Conservation (phyloP, 2,888 invertebrate genomes). For the Phyllotreta striolata region DNA sequence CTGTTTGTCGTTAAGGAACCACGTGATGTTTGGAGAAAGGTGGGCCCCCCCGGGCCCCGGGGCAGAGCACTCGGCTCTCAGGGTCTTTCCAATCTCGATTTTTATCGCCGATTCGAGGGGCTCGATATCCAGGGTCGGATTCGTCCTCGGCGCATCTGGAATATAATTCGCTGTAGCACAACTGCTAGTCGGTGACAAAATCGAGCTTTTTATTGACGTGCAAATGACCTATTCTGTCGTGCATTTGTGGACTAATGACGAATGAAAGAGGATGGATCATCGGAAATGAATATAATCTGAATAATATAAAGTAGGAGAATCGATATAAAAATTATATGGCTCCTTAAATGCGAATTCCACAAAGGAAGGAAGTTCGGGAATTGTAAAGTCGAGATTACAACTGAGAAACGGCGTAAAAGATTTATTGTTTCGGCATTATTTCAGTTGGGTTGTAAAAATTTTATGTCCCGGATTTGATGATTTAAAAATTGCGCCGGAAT, state of each 20-base stretch:
- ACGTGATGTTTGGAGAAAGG: constrained; percentile 62
- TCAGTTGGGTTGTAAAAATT: background rate
- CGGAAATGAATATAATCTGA: background rate
- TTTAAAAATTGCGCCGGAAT: background rate
- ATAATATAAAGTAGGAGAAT: background rate
- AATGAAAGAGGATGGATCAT: background rate
- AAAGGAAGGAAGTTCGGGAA: background rate
- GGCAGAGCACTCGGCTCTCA: constrained; percentile 60
- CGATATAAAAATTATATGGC: constrained; percentile 1
- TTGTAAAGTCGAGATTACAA: background rate
- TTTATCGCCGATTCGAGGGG: constrained; percentile 47
- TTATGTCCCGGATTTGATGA: background rate
- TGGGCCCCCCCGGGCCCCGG: constrained; percentile 52
- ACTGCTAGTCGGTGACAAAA: no score
- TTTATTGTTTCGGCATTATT: constrained; percentile 10
- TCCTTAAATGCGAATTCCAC: constrained; percentile 1
- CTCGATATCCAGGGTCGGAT: constrained; percentile 58
- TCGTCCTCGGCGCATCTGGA: constrained; percentile 59
- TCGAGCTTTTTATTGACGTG: no score
- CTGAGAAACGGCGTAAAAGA: constrained; percentile 4
- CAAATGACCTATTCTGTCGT: no score
- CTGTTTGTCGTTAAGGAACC: constrained; percentile 61
- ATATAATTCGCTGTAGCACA: constrained; percentile 25
- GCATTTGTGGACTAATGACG: background rate
- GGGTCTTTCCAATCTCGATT: constrained; percentile 60